Evolutionary conservation across 2,113 vertebrate species (phyloP), one percentile per base, ranked within the genome.

Genomic region (Rhipidura dahli): DNA sequence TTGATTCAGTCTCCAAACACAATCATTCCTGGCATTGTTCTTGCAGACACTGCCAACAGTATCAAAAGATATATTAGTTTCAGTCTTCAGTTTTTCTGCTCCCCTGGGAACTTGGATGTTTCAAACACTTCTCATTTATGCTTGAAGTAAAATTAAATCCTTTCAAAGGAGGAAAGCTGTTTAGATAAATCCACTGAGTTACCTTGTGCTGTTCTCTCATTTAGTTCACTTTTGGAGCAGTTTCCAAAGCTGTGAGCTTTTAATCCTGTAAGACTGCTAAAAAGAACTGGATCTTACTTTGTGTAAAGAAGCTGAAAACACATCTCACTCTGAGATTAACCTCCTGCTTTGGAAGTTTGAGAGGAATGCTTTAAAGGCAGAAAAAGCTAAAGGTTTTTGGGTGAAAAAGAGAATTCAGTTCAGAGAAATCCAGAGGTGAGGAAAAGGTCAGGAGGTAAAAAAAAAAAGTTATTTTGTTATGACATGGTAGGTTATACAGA

Each of bases 91-190:
- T 14, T 64, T 76, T 91, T 79, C 35, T 87, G 14, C 37, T 93
- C 42, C 42, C 30, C 20, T 68, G 39, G 37, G 63, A 73, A 22
- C 22, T 87, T 66, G 35, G 30, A 45, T 77, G 24, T 83, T 57
- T 94, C 63, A 86, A 81, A 57, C 57, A 75, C 18, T 82, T 94
- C 66, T 93, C 57, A 83, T 79, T 89, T 88, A 75, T 61, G 7
- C 28, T 54, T 86, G 13, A 86, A 89, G 47, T 54, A 87, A 97
- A 96, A 88, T 87, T 57, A 95, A 96, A 94, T 80, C 76, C 14
- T 93, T 96, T 86, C 75, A 93, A 89, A 91, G 16, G 18, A 66
- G 13, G 20, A 91, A 96, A 77, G 45, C 33, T 94, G 17, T 94
- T 95, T 66, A 96, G 83, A 93, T 45, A 96, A 91, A 94, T 91